Evolutionary conservation across 2,113 vertebrate genomes (phyloP), one percentile per base, ranked within the genome.

Genomic region (Pimephales promelas): DNA sequence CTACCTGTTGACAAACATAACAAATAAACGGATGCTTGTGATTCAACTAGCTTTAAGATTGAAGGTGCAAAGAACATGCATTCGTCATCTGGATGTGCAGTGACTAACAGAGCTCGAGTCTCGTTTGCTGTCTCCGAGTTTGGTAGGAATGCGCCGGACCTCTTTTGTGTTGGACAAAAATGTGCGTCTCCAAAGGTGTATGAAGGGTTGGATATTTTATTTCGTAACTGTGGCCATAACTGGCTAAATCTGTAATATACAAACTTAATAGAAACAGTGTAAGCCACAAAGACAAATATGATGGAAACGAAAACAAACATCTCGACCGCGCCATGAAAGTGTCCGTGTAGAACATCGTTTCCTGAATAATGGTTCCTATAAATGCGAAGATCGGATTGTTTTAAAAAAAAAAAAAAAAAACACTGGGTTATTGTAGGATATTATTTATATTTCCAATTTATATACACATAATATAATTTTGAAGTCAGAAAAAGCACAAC

Each of bases 1-100:
- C 84, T 96, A 98, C 98, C 98, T 97, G 96, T 88, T 71, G 97
- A 97, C 88, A 97, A 94, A 92, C 97, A 99, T 31, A 99, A 94
- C 90, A 99, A 82, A 84, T 93, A 92, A 62, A 96, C 88, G 20
- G 43, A 85, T 85, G 87, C 93, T 2, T 94, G 87, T 66, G 91
- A 90, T 62, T 93, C 86, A 80, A 89, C 79, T 62, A 99, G 91
- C 64, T 91, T 88, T 26, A 98, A 83, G 78, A 97, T 88, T 1
- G 96, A 92, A 66, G 98, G 97, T 34, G 96, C 95, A 91, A 99
- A 99, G 91, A 99, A 99, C 97, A 99, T 96, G 4, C 96, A 95
- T 87, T 99, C 98, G 88, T 99, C 98, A 91, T 99, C 97, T 14
- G 98, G 98, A 88, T 99, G 98, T 86, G 97, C 98, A 57, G 94